Percentiles rank a stretch among this genome's conserved stretches.
Conservation (phyloP, 23 tunicate genomes). For the Ascidia mentula region DNA sequence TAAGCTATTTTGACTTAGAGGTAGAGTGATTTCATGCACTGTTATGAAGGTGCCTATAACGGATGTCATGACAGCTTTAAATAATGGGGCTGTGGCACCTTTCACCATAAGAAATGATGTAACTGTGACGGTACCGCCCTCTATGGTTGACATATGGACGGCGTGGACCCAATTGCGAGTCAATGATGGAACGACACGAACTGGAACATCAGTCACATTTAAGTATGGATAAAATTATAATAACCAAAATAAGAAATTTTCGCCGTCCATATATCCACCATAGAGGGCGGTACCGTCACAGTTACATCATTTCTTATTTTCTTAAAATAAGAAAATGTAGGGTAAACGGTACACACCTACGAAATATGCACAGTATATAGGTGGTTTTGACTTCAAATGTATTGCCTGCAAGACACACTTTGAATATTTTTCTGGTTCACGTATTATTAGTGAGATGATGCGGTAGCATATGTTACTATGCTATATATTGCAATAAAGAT, state of each 20-base stretch:
- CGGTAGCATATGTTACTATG: too few species aligned
- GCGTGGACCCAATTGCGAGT: conserved; percentile 45
- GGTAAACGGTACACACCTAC: too few species aligned
- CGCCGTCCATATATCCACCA: conserved; percentile 53
- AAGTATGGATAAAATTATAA: too few species aligned
- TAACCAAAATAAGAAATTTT: too few species aligned
- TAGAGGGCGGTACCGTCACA: not conserved
- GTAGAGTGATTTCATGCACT: too few species aligned
- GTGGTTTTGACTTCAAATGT: too few species aligned
- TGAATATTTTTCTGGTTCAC: too few species aligned
- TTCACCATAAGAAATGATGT: conserved; percentile 59
- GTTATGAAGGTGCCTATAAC: conserved; percentile 22
- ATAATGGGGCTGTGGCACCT: conserved; percentile 35
- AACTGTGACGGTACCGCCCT: not conserved
- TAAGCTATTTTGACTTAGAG: not conserved
- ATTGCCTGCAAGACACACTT: too few species aligned
- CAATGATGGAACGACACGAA: conserved; percentile 41
- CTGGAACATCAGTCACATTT: not conserved
- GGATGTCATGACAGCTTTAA: conserved; percentile 27
- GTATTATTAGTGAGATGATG: too few species aligned
- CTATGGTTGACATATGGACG: conserved; percentile 45
- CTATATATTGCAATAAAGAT: too few species aligned
- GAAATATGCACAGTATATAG: too few species aligned
- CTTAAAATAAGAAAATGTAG: too few species aligned
- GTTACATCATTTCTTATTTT: conserved; percentile 52